Base-by-base conservation (phyloP, 2,113 vertebrate species). In the Albula goreensis region DNA sequence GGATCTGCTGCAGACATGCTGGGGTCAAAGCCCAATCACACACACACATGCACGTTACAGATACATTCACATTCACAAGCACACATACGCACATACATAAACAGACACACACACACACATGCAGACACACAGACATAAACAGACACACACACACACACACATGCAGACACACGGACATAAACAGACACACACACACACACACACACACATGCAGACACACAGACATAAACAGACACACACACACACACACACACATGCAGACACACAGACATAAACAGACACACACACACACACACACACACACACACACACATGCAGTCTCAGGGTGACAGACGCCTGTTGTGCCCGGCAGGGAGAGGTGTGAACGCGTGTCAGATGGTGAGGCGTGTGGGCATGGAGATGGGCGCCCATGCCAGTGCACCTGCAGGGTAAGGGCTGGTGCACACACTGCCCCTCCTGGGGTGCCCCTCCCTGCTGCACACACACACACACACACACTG, bases 341-440 rank as follows among this genome's bases (percentile, higher is more conserved):
- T 56, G 53, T 56, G 88, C 89, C 85, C 86, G 86, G 89, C 88
- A 88, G 93, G 92, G 95, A 93, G 96, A 97, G 97, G 97, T 97
- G 97, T 96, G 96, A 97, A 97, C 96, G 95, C 96, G 96, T 98
- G 97, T 98, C 97, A 97, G 97, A 96, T 97, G 97, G 97, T 95
- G 95, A 93, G 93, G 95, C 93, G 92, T 94, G 3, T 86, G 94
- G 94, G 95, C 93, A 88, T 86, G 87, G 92, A 89, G 80, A 91
- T 60, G 87, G 90, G 92, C 22, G 83, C 74, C 81, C 52, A 12
- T 86, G 77, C 80, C 78, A 31, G 79, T 83, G 82, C 80, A 81
- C 84, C 84, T 81, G 78, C 88, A 82, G 87, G 66, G 63, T 84
- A 86, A 83, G 89, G 85, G 22, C 48, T 70, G 79, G 83, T 82